A percentile compares a stretch with the other conserved stretches of the same genome.
phyloP scores from a whole-genome alignment of 2,113 vertebrate genomes.

The Anthoscopus minutus region DNA sequence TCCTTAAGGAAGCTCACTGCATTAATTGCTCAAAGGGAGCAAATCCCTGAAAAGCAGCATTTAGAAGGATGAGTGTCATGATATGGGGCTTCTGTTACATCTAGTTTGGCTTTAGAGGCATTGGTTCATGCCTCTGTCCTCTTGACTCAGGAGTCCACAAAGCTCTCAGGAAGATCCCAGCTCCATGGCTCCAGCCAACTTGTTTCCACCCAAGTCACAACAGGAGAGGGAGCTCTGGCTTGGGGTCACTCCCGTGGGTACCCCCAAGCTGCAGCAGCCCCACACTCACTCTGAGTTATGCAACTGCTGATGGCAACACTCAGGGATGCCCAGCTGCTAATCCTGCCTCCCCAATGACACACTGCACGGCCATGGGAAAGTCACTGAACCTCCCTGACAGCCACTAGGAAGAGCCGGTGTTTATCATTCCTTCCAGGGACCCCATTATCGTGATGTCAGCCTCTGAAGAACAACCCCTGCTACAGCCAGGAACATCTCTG shows the following conservation, averaged over 20 bases:
- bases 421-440: conserved; percentile 6
- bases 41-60: not conserved
- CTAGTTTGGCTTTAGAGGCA: rapidly evolving
- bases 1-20: not conserved
- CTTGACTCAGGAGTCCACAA: not conserved
- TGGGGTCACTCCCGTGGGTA: rapidly evolving
- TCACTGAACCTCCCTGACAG: conserved; percentile 6
- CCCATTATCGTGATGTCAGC: not conserved
- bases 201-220: not conserved
- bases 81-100: not conserved
- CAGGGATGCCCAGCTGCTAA: conserved; percentile 7
- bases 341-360: conserved; percentile 5
- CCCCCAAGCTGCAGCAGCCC: not conserved
- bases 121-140: not conserved
- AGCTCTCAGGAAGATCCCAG: not conserved
- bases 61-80: not conserved
- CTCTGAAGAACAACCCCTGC: not conserved
- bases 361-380: conserved; percentile 23
- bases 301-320: rapidly evolving
- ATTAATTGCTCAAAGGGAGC: not conserved
- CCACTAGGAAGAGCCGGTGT: not conserved
- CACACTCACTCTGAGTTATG: rapidly evolving
- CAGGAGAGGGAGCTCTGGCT: not conserved
- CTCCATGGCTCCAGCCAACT: rapidly evolving
- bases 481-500: not conserved